phyloP scores from a whole-genome alignment of 1,140 invertebrate species.

The Harpegnathos saltator region DNA sequence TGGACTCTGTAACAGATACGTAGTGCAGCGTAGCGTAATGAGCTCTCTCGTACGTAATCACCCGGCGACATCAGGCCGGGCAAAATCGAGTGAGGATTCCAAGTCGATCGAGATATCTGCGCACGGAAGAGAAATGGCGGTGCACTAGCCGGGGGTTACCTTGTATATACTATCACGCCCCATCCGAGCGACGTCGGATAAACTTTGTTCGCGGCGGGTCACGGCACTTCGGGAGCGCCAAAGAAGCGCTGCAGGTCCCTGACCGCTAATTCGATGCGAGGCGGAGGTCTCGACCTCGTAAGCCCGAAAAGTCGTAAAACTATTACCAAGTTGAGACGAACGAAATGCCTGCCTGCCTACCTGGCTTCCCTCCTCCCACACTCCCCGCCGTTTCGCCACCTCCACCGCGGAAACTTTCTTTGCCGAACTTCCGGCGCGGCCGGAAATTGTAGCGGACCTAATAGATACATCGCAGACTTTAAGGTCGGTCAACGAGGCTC shows the following conservation, averaged over 20 bases:
- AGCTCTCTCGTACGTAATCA: too few species aligned
- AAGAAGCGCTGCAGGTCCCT: constrained; percentile 33
- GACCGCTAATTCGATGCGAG: constrained; percentile 63
- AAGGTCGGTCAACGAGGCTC: constrained; percentile 36
- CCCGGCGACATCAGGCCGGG: too few species aligned
- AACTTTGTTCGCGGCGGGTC: constrained; percentile 37
- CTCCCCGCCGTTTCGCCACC: too few species aligned
- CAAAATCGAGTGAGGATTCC: background rate
- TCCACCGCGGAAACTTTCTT: constrained; percentile 43
- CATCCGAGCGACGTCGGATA: constrained; percentile 20
- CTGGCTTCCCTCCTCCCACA: background rate
- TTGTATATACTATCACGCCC: constrained; percentile 17
- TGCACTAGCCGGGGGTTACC: background rate
- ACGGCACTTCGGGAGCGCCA: constrained; percentile 38
- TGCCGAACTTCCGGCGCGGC: constrained; percentile 48
- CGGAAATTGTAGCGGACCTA: constrained; percentile 61
- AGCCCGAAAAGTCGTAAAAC: constrained; percentile 69
- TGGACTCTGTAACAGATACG: too few species aligned
- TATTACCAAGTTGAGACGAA: constrained; percentile 65
- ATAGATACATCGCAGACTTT: constrained; percentile 67
- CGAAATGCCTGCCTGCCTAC: constrained; percentile 12
- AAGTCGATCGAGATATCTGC: background rate
- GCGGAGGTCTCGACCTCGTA: constrained; percentile 19
- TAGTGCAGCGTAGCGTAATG: too few species aligned
- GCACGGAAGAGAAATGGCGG: background rate